Percentiles rank a stretch among this genome's conserved stretches.
Evolutionary conservation across 2,888 invertebrate species (phyloP).

Genomic region (Drosophila crucigera): DNA sequence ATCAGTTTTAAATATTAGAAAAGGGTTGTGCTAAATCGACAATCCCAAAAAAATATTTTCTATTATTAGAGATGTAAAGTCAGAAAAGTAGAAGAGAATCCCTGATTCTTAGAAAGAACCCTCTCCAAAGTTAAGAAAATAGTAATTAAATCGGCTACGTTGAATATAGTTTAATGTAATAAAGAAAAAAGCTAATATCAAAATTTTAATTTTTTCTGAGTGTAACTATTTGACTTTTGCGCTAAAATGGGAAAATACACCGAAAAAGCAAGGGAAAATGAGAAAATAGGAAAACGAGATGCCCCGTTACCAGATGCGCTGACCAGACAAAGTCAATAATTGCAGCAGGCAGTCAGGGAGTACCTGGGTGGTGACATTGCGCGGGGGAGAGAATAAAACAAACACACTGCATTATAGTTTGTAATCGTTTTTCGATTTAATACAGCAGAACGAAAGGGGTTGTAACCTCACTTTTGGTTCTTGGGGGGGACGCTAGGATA

Average conservation of each 20-base stretch:
- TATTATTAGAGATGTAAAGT: neutral
- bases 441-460: slow-evolving; percentile 53
- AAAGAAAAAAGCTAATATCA: slow-evolving; percentile 21
- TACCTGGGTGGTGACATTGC: neutral
- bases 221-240: slow-evolving; percentile 62
- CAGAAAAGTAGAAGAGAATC: neutral
- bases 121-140: neutral
- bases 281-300: slow-evolving; percentile 32
- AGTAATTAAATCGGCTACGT: neutral
- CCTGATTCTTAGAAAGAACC: neutral
- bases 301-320: slow-evolving; percentile 43
- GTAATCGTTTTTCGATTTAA: slow-evolving; percentile 81
- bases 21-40: neutral
- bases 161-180: slow-evolving; percentile 15
- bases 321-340: slow-evolving; percentile 65
- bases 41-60: neutral
- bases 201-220: neutral
- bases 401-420: slow-evolving; percentile 76
- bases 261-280: slow-evolving; percentile 10
- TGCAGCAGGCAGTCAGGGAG: slow-evolving; percentile 30
- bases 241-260: slow-evolving; percentile 48
- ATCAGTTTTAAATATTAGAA: neutral
- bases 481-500: slow-evolving; percentile 38
- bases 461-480: slow-evolving; percentile 31
- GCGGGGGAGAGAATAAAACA: slow-evolving; percentile 22